Evolutionary conservation across 2,113 vertebrate genomes (phyloP).

Genomic region (Albula goreensis): DNA sequence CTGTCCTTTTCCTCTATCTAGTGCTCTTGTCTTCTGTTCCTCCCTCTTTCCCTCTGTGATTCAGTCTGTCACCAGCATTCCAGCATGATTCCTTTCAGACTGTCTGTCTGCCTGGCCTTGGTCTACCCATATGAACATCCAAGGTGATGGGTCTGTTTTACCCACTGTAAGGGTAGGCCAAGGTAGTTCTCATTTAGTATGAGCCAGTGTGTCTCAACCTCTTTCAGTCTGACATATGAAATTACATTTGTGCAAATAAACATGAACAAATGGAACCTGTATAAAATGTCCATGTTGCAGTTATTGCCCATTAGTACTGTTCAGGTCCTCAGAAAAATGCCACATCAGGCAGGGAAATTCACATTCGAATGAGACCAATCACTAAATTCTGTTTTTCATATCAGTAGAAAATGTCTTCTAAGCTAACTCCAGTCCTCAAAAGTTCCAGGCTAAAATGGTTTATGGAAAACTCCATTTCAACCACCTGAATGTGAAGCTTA

Average conservation of each 20-base stretch:
- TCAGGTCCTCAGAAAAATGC: background rate
- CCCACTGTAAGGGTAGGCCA: background rate
- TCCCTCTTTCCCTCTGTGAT: background rate
- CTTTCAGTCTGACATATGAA: slow-evolving; percentile 1
- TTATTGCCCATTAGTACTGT: background rate
- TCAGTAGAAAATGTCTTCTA: background rate
- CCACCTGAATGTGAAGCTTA: too few relatives aligned
- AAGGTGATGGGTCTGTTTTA: background rate
- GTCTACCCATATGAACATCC: background rate
- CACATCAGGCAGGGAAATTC: too few relatives aligned
- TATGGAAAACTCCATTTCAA: background rate
- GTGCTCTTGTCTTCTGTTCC: background rate
- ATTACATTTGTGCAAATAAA: slow-evolving; percentile 6
- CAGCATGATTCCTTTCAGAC: background rate
- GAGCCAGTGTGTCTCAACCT: background rate
- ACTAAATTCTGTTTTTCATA: background rate
- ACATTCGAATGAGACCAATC: background rate
- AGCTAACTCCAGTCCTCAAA: background rate
- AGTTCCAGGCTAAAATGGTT: background rate
- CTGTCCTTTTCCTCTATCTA: background rate
- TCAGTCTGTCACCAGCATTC: background rate
- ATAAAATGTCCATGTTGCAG: background rate
- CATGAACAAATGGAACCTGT: background rate
- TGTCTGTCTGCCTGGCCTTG: background rate
- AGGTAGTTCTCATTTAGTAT: background rate